Evolutionary conservation across 2,888 invertebrate genomes (phyloP), one percentile per base, ranked within the genome.

Genomic region (Agrenia bidenticulata): DNA sequence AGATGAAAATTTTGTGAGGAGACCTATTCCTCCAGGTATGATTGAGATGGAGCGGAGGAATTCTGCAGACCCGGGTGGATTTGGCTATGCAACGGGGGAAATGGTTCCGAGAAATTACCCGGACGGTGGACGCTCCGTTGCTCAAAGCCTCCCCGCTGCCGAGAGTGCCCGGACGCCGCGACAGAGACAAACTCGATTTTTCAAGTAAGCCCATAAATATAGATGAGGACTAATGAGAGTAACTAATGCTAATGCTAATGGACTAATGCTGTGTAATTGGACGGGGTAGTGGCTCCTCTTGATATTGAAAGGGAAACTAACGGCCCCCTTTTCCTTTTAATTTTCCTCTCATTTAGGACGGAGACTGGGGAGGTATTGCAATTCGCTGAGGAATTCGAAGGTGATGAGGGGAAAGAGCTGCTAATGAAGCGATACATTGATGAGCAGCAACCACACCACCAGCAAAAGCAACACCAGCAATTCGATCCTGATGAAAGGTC

Each of bases 381-480:
- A 57, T 67, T 75, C 45, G 74, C 71, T 59, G 83, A 87, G 53
- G n/a, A 32, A 17, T 85, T 87, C 77, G 79, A 82, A 63, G 85
- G 88, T 15, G 87, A 88, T 73, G 88, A 87, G 75, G 92, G 92
- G 0, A 93, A 93, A 81, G 89, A 92, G 78, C 87, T 92, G 71
- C 81, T 93, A 1, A 88, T 92, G 86, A 85, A 88, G 75, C 82
- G 92, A 61, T 92, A 91, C 78, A 92, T 92, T 71, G 88, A 91
- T 78, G 92, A 92, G 79, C 91, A 83, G 59, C 70, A 72, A 27
- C 73, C 70, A 42, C 62, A 69, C 21, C 64, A 71, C 15, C 2
- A 1, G 9, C 61, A 62, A n/a, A 49, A 63, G 32, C 41, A 45
- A 26, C 59, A 41, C n/a, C 63, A 62, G 39, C 15, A 4, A 32